Evolutionary conservation across 2,113 vertebrate genomes (phyloP).

Genomic region (Amia ocellicauda): DNA sequence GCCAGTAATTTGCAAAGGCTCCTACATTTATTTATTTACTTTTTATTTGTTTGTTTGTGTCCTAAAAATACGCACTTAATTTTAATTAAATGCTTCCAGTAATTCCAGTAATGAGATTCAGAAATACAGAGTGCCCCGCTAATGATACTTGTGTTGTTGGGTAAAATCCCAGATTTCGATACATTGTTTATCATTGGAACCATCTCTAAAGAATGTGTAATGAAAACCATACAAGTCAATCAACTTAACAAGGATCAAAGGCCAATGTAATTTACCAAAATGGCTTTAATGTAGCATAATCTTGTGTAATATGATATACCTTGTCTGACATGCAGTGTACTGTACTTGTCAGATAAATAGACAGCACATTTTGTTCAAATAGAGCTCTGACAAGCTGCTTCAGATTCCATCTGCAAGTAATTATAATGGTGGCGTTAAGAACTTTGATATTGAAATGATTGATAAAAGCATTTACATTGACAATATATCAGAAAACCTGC

Average conservation of each 20-base stretch:
- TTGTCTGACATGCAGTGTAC: constrained; percentile 56
- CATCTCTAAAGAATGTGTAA: constrained; percentile 47
- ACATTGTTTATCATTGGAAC: constrained; percentile 56
- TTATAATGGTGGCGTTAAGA: constrained; percentile 69
- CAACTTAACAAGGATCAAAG: constrained; percentile 65
- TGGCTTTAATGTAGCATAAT: constrained; percentile 65
- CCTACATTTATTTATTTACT: too few species aligned
- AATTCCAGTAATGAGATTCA: too few species aligned
- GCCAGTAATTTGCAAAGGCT: too few species aligned
- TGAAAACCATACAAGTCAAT: constrained; percentile 75
- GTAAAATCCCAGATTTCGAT: too few species aligned
- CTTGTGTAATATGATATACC: constrained; percentile 66
- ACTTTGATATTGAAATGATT: constrained; percentile 75
- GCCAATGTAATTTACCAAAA: constrained; percentile 68
- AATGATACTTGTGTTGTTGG: too few species aligned
- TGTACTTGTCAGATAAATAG: constrained; percentile 71
- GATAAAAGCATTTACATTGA: constrained; percentile 63
- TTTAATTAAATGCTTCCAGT: too few species aligned
- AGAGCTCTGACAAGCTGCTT: constrained; percentile 56
- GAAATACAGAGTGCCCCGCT: too few species aligned
- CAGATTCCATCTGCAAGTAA: constrained; percentile 66
- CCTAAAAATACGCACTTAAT: too few species aligned
- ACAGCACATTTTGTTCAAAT: constrained; percentile 64
- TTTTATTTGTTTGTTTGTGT: too few species aligned
- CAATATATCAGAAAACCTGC: constrained; percentile 54